A percentile compares a stretch with the other conserved stretches of the same genome.
Evolutionary conservation across 2,888 invertebrate species (phyloP).

Genomic region (Andrena hattorfiana): DNA sequence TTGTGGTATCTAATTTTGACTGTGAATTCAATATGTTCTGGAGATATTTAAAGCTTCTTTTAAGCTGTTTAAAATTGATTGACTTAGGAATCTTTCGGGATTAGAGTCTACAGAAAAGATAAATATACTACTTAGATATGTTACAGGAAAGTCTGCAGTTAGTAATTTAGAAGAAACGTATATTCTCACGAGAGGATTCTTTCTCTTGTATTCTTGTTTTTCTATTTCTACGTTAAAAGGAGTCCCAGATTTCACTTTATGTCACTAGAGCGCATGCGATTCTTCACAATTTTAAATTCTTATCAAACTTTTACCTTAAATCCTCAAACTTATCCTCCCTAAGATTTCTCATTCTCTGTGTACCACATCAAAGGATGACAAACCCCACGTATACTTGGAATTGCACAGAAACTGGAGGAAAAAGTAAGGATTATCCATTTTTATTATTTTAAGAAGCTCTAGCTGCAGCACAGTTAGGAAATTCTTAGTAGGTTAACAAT

Average conservation of each 20-base stretch:
- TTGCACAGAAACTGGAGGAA: not conserved
- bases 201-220: not conserved
- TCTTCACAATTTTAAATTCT: constrained; percentile 14
- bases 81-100: not conserved
- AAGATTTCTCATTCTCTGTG: constrained; percentile 18
- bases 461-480: not conserved
- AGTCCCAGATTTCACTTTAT: not conserved
- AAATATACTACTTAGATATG: not conserved
- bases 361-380: not conserved
- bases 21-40: too few relatives aligned
- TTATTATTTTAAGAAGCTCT: not conserved
- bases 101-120: too few relatives aligned
- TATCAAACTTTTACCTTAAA: constrained; percentile 12
- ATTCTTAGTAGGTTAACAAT: not conserved
- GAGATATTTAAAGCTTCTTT: too few relatives aligned
- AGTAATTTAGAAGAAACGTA: not conserved
- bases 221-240: not conserved
- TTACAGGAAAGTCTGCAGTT: not conserved
- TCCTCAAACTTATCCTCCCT: constrained; percentile 22
- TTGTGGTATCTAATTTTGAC: too few relatives aligned
- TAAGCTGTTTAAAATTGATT: not conserved
- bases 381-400: constrained; percentile 16
- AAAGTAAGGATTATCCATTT: constrained; percentile 15
- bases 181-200: too few relatives aligned
- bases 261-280: not conserved